Evolutionary conservation across 1,140 invertebrate genomes (phyloP), one percentile per base, ranked within the genome.

Genomic region (Trialeurodes vaporariorum): DNA sequence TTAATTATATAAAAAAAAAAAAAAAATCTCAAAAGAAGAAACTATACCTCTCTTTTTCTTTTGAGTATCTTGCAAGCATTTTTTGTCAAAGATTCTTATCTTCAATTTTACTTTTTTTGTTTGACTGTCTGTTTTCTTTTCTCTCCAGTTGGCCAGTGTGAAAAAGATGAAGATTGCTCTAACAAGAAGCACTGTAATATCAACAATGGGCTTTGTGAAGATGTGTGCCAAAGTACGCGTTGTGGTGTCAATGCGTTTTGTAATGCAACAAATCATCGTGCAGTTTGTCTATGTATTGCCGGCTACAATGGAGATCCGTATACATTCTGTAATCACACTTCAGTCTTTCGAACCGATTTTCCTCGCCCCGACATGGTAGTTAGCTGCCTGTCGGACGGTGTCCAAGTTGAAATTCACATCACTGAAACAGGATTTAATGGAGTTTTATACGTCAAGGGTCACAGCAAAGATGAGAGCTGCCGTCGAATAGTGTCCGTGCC

Each of bases 381-480:
- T 26, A 90, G 87, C 73, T 96, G 94, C 78, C 76, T 94, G 40
- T 93, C 93, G 21, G 93, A 96, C 78, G 93, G 93, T 27, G 90
- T 96, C 0, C 89, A 93, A 74, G 92, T 96, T 0, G 86, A 90
- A 73, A 88, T 95, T 63, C 85, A 89, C 71, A 86, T 94, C 49
- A 84, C 83, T 68, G 82, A 87, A 76, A 80, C 87, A 72, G 90
- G 88, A 61, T 96, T 95, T 76, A 92, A 94, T 72, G 94, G 94
- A 2, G 88, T 96, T 1, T 79, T 96, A 0, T 96, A 96, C 73
- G 94, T 96, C 0, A 96, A 96, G 80, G 92, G 93, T 12, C 91
- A 94, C 76, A 94, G 92, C 74, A 95, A 95, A 76, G 91, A 96
- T 72, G 90, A 93, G 75, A 83, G 92, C 61, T 96, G 94, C 77